phyloP scores from a whole-genome alignment of 1,140 invertebrate species.

The Heliconius eleuchia region DNA sequence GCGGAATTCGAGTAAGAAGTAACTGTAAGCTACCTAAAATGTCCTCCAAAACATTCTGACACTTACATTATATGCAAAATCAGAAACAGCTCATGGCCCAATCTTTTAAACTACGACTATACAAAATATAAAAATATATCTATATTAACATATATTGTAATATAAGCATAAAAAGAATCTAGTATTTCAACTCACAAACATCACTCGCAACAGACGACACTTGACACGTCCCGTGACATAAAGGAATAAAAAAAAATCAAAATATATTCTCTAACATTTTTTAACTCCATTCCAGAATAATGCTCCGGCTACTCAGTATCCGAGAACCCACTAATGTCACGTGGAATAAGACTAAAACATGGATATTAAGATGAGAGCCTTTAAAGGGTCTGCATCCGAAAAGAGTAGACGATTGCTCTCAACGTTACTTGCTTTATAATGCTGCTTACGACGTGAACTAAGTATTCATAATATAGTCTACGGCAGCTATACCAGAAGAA shows the following conservation, averaged over 20 bases:
- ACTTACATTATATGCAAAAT: no score
- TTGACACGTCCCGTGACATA: not conserved
- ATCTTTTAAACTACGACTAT: not conserved
- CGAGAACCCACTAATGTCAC: constrained; percentile 64
- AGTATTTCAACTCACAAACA: not conserved
- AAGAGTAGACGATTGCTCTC: constrained; percentile 62
- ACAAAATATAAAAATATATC: not conserved
- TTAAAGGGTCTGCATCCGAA: constrained; percentile 63
- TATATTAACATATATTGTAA: not conserved
- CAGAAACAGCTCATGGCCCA: not conserved
- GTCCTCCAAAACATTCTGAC: not conserved
- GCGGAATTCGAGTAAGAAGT: not conserved
- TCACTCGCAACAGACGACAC: not conserved
- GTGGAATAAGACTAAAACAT: constrained; percentile 73
- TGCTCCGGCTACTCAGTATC: constrained; percentile 45
- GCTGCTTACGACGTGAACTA: constrained; percentile 35
- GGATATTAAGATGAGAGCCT: constrained; percentile 74
- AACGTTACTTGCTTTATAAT: constrained; percentile 42
- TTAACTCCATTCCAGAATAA: constrained; percentile 47
- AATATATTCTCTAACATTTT: constrained; percentile 4
- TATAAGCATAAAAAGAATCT: not conserved
- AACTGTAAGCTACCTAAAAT: not conserved
- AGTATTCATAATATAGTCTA: constrained; percentile 35
- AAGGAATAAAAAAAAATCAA: not conserved
- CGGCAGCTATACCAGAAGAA: not conserved